Evolutionary conservation across 2,888 invertebrate species (phyloP).

Genomic region (Spisula solida): DNA sequence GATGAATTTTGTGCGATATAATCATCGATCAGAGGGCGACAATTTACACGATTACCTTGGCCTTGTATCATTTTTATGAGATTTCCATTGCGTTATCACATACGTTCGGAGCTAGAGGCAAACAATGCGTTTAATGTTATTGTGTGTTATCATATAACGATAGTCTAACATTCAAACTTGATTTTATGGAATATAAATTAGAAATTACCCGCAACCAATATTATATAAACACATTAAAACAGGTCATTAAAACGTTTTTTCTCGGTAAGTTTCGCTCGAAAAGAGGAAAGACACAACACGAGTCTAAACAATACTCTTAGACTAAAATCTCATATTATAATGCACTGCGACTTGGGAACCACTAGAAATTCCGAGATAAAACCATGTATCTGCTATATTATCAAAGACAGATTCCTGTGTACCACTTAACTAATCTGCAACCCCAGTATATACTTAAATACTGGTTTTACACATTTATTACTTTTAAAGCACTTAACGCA

Average conservation of each 20-base stretch:
- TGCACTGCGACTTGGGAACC: conserved; percentile 31
- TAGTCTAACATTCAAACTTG: background rate
- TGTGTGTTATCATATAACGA: background rate
- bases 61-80: background rate
- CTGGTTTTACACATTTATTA: conserved; percentile 5
- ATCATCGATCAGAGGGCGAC: background rate
- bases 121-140: background rate
- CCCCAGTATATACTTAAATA: conserved; percentile 13
- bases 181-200: conserved; percentile 2
- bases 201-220: background rate
- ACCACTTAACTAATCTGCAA: conserved; percentile 39
- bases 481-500: background rate
- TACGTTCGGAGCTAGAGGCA: background rate
- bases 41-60: background rate
- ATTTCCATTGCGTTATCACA: background rate
- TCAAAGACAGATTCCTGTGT: conserved; percentile 17
- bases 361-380: conserved; percentile 42
- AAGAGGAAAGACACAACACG: background rate
- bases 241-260: conserved; percentile 7
- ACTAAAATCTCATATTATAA: conserved; percentile 8
- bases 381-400: conserved; percentile 26
- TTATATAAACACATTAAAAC: conserved; percentile 1
- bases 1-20: background rate
- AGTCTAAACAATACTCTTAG: conserved; percentile 39
- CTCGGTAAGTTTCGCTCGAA: background rate